A percentile compares a stretch with the other conserved stretches of the same genome.
Evolutionary conservation across 2,113 vertebrate genomes (phyloP).

Genomic region (Malurus alboscapulatus): DNA sequence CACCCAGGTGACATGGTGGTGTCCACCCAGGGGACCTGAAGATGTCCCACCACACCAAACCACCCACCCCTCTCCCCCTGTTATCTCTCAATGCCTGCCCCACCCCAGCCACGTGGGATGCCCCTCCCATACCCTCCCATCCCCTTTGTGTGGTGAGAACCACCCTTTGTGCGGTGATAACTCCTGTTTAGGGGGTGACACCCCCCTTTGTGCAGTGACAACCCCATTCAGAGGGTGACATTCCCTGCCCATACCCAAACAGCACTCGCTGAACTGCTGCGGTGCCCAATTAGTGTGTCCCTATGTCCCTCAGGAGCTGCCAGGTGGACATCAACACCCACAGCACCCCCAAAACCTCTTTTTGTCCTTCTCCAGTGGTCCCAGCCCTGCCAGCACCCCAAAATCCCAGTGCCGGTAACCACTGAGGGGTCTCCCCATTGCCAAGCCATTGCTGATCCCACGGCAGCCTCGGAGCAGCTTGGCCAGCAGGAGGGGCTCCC

Average conservation of each 20-base stretch:
- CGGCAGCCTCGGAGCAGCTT: conserved; percentile 76
- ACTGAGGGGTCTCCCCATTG: conserved; percentile 57
- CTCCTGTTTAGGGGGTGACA: not conserved
- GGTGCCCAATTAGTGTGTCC: conserved; percentile 32
- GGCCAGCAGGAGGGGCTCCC: conserved; percentile 49
- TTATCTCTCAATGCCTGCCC: not conserved
- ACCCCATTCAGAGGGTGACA: not conserved
- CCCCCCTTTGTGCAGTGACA: not conserved
- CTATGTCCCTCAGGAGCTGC: conserved; percentile 3
- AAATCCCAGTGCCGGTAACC: conserved; percentile 74
- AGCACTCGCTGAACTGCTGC: conserved; percentile 72
- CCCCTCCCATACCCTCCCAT: not conserved
- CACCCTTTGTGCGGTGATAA: not conserved
- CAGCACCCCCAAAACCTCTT: conserved; percentile 56
- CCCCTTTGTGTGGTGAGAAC: not conserved
- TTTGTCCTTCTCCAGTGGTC: conserved; percentile 43
- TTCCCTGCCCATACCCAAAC: conserved; percentile 71
- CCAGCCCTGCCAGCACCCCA: not conserved
- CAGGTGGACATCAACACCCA: not conserved
- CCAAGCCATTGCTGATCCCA: not conserved
- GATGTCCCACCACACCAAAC: not conserved
- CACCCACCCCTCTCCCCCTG: fast-evolving
- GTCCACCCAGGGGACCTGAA: fast-evolving
- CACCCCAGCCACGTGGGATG: not conserved
- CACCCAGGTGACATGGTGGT: too few relatives aligned